phyloP scores from a whole-genome alignment of 2,113 vertebrate species.

The Macroglossus sobrinus region DNA sequence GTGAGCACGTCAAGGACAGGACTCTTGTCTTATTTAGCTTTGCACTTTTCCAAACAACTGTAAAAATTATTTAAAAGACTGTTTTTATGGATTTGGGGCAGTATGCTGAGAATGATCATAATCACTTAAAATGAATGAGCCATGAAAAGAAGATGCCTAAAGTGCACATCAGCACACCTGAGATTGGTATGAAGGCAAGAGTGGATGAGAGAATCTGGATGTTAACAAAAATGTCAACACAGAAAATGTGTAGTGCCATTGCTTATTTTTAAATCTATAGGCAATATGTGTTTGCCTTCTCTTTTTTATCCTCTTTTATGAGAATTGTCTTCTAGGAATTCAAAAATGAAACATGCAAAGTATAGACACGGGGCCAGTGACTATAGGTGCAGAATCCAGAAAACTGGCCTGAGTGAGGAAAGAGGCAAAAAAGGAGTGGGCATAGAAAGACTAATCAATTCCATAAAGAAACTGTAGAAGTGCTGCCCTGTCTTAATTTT shows the following conservation, averaged over 20 bases:
- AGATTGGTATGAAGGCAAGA: neutral
- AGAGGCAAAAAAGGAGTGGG: neutral
- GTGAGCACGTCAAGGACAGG: neutral
- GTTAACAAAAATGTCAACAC: neutral
- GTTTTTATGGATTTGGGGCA: neutral
- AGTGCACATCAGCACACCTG: neutral
- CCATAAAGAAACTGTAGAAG: neutral
- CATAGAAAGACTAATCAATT: neutral
- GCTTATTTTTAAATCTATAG: neutral
- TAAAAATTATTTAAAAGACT: neutral
- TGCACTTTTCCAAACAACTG: neutral
- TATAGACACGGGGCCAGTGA: neutral
- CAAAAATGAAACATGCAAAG: neutral
- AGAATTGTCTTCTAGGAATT: neutral
- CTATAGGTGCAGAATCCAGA: neutral
- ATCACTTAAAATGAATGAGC: neutral
- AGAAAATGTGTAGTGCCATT: neutral
- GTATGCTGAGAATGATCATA: neutral
- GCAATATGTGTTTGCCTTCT: neutral
- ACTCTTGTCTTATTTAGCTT: neutral
- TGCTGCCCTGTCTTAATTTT: neutral
- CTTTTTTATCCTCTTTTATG: neutral
- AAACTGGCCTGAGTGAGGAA: neutral
- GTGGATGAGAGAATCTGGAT: neutral
- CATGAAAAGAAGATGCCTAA: neutral